A percentile compares a stretch with the other conserved stretches of the same genome.
phyloP scores from a whole-genome alignment of 1,140 invertebrate genomes.

The Rhyzopertha dominica region DNA sequence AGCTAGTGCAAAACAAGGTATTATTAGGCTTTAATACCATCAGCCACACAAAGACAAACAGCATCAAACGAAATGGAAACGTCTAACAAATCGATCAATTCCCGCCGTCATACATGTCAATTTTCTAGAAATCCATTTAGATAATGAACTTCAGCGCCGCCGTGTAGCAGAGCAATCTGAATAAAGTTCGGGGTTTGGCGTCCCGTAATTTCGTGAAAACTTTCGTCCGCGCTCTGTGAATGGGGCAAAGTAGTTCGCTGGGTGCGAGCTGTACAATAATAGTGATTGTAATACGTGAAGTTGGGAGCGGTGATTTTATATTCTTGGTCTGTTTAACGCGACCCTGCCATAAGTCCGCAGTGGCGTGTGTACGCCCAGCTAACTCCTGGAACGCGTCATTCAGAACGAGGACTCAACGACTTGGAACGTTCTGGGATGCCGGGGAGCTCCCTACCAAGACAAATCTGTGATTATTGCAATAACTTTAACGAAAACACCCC shows the following conservation, averaged over 20 bases:
- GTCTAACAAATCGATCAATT: too few relatives aligned
- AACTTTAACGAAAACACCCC: too few relatives aligned
- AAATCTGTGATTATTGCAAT: too few relatives aligned
- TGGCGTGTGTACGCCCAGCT: constrained; percentile 15
- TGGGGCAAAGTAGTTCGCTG: constrained; percentile 16
- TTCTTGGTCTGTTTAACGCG: constrained; percentile 31
- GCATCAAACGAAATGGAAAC: too few relatives aligned
- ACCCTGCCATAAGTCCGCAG: constrained; percentile 14
- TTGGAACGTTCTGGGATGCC: too few relatives aligned
- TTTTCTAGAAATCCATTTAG: neutral
- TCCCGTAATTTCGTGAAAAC: neutral
- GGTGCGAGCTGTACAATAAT: constrained; percentile 28
- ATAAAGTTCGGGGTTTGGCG: neutral
- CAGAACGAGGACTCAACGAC: too few relatives aligned
- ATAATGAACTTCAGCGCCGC: neutral
- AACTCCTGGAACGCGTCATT: too few relatives aligned
- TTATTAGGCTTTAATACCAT: too few relatives aligned
- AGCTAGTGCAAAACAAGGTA: too few relatives aligned
- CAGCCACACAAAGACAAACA: too few relatives aligned
- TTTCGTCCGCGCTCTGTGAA: too few relatives aligned
- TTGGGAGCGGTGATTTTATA: constrained; percentile 31
- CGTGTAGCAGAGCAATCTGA: neutral
- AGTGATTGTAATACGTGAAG: constrained; percentile 37
- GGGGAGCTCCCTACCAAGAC: too few relatives aligned
- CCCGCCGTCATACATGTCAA: neutral